These are phyloP conservation scores for Megamerina dolium DNA, from an alignment of 2,888 invertebrate species.

Conservation along the genomic window DNA sequence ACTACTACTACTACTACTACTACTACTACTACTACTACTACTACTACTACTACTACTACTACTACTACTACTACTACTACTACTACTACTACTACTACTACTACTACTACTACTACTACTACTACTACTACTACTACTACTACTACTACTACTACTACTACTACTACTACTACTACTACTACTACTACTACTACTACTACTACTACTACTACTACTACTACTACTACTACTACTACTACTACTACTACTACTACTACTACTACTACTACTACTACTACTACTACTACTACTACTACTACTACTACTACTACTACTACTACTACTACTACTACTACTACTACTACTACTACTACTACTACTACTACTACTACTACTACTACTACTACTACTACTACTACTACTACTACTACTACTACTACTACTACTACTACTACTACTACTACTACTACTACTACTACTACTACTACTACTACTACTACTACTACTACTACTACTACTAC, in stretches of 20 bases:
- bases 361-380: too few relatives aligned
- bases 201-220: constrained; percentile 4
- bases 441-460: too few relatives aligned
- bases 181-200: constrained; percentile 4
- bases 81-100: constrained; percentile 4
- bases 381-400: too few relatives aligned
- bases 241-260: constrained; percentile 1
- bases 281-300: constrained; percentile 1
- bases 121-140: constrained; percentile 3
- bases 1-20: constrained; percentile 3
- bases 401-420: too few relatives aligned
- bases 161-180: constrained; percentile 3
- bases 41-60: constrained; percentile 3
- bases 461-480: too few relatives aligned
- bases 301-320: too few relatives aligned
- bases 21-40: constrained; percentile 4
- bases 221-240: neutral
- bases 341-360: too few relatives aligned
- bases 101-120: constrained; percentile 1
- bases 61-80: constrained; percentile 3
- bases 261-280: constrained; percentile 1
- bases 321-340: too few relatives aligned
- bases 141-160: constrained; percentile 4
- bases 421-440: too few relatives aligned
- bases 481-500: too few relatives aligned